These are phyloP conservation scores for Liodrosophila aerea DNA, from an alignment of 2,888 invertebrate genomes.

Conservation along the genomic window DNA sequence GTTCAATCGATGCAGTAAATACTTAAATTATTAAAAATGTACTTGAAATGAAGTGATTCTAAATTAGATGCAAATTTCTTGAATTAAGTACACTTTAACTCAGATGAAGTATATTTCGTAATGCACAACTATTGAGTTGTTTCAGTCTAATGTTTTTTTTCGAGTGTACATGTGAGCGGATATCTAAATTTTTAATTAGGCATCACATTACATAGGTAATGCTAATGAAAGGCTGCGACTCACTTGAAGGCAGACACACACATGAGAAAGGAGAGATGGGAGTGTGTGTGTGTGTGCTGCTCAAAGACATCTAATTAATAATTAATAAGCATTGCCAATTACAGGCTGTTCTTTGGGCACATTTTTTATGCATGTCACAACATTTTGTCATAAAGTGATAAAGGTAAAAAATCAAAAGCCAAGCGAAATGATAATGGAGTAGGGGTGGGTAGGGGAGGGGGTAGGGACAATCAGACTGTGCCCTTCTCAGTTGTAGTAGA, in stretches of 20 bases:
- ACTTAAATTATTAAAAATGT: too few species aligned
- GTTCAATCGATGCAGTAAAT: too few species aligned
- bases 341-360: slow-evolving; percentile 35
- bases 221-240: slow-evolving; percentile 13
- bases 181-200: slow-evolving; percentile 48
- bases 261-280: slow-evolving; percentile 12
- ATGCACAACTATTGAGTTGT: too few species aligned
- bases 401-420: slow-evolving; percentile 59
- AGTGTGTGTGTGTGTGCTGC: too few species aligned
- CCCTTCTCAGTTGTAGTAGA: slow-evolving; percentile 33
- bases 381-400: slow-evolving; percentile 65
- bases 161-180: slow-evolving; percentile 15
- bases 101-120: too few species aligned
- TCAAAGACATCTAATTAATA: slow-evolving; percentile 62
- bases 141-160: too few species aligned
- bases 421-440: not conserved
- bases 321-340: slow-evolving; percentile 73
- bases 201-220: not conserved
- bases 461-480: slow-evolving; percentile 11
- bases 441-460: not conserved
- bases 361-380: slow-evolving; percentile 69
- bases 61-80: too few species aligned
- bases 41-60: too few species aligned
- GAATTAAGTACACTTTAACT: too few species aligned
- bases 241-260: slow-evolving; percentile 2